These are phyloP conservation scores for Suricata suricatta DNA, from an alignment of 2,113 vertebrate species.

Conservation along the genomic window DNA sequence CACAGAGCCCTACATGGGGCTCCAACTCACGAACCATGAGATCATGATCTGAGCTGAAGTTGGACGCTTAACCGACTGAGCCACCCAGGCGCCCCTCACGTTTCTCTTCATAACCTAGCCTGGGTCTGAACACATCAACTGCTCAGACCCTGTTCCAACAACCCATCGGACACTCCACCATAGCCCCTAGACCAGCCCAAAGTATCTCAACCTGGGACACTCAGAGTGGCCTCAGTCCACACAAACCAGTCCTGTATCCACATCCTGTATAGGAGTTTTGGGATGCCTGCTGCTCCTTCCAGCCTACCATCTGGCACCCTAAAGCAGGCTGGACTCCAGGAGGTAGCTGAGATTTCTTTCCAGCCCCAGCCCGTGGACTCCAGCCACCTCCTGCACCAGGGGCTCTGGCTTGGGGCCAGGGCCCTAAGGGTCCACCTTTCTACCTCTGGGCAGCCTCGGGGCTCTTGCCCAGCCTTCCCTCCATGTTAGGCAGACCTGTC, in stretches of 20 bases:
- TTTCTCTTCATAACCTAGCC: not conserved
- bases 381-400: not conserved
- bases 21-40: too few species aligned
- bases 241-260: too few species aligned
- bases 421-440: too few species aligned
- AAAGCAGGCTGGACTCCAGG: not conserved
- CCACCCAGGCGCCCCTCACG: not conserved
- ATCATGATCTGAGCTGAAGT: too few species aligned
- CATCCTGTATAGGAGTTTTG: not conserved
- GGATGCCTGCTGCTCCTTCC: not conserved
- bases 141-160: not conserved
- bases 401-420: not conserved
- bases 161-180: not conserved
- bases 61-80: too few species aligned
- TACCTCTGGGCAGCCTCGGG: not conserved
- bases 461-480: not conserved
- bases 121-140: not conserved
- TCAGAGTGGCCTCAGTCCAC: not conserved
- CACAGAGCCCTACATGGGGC: too few species aligned
- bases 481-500: accelerated
- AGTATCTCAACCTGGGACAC: not conserved
- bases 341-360: not conserved
- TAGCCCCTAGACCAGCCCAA: not conserved
- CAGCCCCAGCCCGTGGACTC: not conserved
- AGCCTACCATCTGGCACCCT: too few species aligned